Evolutionary conservation across 2,888 invertebrate genomes (phyloP).

Genomic region (Dryocosmus kuriphilus): DNA sequence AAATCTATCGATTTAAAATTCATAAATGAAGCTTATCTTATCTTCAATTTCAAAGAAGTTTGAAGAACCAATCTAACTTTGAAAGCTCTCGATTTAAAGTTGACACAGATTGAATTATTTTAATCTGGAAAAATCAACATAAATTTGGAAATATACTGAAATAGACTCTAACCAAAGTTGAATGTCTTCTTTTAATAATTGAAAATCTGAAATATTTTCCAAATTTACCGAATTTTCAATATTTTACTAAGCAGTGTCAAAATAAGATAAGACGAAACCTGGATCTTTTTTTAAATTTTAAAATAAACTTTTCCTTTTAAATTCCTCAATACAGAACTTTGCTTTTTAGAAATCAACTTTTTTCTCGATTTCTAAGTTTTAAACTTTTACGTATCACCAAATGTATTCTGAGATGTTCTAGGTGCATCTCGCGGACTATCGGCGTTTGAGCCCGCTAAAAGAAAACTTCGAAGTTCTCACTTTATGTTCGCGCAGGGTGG

Average conservation of each 20-base stretch:
- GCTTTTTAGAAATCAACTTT: background rate
- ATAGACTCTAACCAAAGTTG: no score
- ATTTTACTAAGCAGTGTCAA: background rate
- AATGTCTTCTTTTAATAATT: background rate
- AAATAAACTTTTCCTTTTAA: background rate
- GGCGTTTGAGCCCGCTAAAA: constrained; percentile 12
- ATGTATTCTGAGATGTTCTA: constrained; percentile 29
- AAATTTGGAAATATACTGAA: no score
- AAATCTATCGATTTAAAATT: no score
- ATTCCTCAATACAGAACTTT: background rate
- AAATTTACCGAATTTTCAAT: background rate
- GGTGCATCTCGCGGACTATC: constrained; percentile 26
- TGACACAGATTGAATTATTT: no score
- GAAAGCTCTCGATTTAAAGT: no score
- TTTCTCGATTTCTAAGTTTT: background rate
- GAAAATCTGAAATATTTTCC: background rate
- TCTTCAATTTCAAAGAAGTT: no score
- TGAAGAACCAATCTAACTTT: no score
- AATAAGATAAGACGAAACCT: background rate
- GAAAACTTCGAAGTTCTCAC: constrained; percentile 31
- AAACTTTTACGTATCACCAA: constrained; percentile 30
- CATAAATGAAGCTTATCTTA: no score
- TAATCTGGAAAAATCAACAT: no score
- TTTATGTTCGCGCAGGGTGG: constrained; percentile 17
- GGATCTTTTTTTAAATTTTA: background rate